A percentile compares a stretch with the other conserved stretches of the same genome.
phyloP scores from a whole-genome alignment of 1,140 invertebrate genomes.

The Drosophila murphyi region DNA sequence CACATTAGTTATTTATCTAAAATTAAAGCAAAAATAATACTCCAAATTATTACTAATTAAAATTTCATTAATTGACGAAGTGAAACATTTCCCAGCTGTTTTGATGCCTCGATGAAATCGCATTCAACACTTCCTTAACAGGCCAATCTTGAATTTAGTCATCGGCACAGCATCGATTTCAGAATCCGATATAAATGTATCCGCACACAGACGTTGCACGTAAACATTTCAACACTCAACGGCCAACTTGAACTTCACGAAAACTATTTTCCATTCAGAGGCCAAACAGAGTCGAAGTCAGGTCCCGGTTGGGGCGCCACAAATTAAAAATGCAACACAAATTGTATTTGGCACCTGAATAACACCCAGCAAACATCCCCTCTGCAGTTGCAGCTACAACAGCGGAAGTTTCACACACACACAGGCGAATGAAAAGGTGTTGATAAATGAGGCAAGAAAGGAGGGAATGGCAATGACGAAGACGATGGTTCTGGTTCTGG shows the following conservation, averaged over 20 bases:
- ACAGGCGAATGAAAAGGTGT: conserved; percentile 64
- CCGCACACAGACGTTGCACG: background rate
- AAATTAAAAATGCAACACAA: conserved; percentile 80
- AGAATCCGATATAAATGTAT: conserved; percentile 8
- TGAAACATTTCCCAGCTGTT: background rate
- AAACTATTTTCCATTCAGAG: conserved; percentile 28
- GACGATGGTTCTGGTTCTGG: conserved; percentile 7
- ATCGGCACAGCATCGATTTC: conserved; percentile 22
- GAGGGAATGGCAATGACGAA: background rate
- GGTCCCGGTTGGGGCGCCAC: conserved; percentile 25
- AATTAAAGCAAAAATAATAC: too few relatives aligned
- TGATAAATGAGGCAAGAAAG: conserved; percentile 67
- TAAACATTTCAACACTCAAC: conserved; percentile 50
- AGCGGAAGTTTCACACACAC: conserved; percentile 48
- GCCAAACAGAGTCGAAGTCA: conserved; percentile 16
- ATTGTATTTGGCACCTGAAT: conserved; percentile 78
- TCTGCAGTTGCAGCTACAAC: background rate
- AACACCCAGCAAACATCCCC: conserved; percentile 4
- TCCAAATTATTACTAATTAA: too few relatives aligned
- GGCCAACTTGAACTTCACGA: conserved; percentile 58
- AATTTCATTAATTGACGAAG: too few relatives aligned
- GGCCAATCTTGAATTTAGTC: conserved; percentile 2
- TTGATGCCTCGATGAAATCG: background rate
- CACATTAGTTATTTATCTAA: too few relatives aligned
- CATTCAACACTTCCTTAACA: background rate